Base-by-base conservation (phyloP, 2,888 invertebrate genomes). In the Ptychoptera albimana region DNA sequence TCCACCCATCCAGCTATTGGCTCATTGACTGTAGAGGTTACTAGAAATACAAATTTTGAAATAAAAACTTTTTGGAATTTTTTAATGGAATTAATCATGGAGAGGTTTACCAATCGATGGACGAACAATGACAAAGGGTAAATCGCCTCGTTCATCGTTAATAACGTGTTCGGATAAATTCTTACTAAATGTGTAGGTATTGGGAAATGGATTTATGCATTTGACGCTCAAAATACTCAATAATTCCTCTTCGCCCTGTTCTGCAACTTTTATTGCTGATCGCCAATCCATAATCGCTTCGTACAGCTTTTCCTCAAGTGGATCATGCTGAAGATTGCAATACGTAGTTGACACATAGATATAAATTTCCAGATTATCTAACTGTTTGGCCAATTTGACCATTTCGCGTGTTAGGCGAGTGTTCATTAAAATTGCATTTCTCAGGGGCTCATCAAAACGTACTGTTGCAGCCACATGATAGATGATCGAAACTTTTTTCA, bases 181-280 rank as follows among this genome's bases (percentile, higher is more conserved):
- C 59, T 91, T 91, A 0, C 85, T 80, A 57, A 82, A 86, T 0
- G 82, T 82, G 57, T 91, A 91, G 0, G 88, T 87, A 56, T 89
- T 89, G 0, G 88, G 87, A 23, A 82, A 70, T 2, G n/a, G 13
- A 23, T 23, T 3, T 8, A n/a, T 39, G 23, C 38, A 23, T 39
- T 39, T 40, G 11, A 2, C 31, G 9, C n/a, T 29, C 4, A 39
- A 4, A 11, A 9, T 12, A 39, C 23, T 15, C 3, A 39, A 11
- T 5, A 7, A 8, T n/a, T n/a, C 15, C 29, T 34, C 10, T 10
- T 12, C 37, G 39, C 13, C 13, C 58, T 67, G 64, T 50, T 80
- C 75, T 9, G 71, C 74, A 2, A 79, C 61, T 13, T 67, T 61
- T 3, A 82, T 67, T 0, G 74, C 68, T 11, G 73, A 68, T 35